Conservation (phyloP, 2,888 invertebrate species). For the Scaptomyza parva region DNA sequence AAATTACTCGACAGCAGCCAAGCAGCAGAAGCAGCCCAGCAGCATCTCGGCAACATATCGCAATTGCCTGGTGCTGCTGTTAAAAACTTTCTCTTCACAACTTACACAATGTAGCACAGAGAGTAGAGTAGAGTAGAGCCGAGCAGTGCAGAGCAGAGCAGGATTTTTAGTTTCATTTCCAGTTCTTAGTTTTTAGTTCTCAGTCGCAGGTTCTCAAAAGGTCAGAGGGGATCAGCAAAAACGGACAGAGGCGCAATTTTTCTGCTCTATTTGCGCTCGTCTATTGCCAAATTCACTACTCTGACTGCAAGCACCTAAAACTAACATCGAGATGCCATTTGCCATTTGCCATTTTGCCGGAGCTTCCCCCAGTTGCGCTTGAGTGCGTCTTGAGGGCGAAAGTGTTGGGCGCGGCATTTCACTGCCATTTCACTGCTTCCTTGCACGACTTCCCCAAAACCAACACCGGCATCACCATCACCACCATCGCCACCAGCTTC, state of each 20-base stretch:
- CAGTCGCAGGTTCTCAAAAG: neutral
- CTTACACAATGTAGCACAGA: constrained; percentile 63
- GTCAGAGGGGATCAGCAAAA: constrained; percentile 12
- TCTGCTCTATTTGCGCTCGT: constrained; percentile 74
- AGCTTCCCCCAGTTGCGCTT: constrained; percentile 50
- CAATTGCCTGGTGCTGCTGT: constrained; percentile 1
- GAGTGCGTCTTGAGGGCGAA: constrained; percentile 55
- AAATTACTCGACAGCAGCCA: constrained; percentile 57
- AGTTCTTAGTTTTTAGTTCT: constrained; percentile 6
- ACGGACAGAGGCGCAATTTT: constrained; percentile 68
- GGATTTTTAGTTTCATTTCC: constrained; percentile 23
- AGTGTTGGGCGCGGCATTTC: constrained; percentile 52
- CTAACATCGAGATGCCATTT: constrained; percentile 68
- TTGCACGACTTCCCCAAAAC: constrained; percentile 27
- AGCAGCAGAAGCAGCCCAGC: neutral
- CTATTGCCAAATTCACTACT: constrained; percentile 70
- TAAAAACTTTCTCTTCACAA: constrained; percentile 65
- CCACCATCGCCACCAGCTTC: constrained; percentile 39
- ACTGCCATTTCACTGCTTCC: constrained; percentile 21
- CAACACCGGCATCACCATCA: neutral
- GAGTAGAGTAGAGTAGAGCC: too few relatives aligned
- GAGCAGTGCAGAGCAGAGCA: neutral
- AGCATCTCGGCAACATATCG: constrained; percentile 11
- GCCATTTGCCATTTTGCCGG: constrained; percentile 56
- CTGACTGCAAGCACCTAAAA: constrained; percentile 67